These are phyloP conservation scores for Drosophila borealis DNA, from an alignment of 2,888 invertebrate species.

Conservation along the genomic window DNA sequence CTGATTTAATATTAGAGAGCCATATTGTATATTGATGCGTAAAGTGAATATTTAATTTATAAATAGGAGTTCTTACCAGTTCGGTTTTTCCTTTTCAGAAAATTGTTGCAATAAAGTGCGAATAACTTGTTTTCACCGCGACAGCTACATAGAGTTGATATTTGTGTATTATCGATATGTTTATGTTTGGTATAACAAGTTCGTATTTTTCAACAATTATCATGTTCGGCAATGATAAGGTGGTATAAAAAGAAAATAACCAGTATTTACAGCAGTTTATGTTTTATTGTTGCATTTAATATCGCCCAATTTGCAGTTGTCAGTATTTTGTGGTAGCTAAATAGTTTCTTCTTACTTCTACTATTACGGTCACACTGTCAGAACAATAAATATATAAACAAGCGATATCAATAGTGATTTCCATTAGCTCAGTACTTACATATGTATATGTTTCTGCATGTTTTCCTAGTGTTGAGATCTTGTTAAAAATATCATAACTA, in stretches of 20 bases:
- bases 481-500: neutral
- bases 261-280: neutral
- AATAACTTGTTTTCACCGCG: slow-evolving; percentile 58
- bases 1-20: slow-evolving; percentile 7
- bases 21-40: neutral
- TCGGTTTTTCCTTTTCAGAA: slow-evolving; percentile 42
- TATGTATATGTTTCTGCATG: neutral
- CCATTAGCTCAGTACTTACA: neutral
- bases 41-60: slow-evolving; percentile 1
- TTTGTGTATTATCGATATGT: slow-evolving; percentile 36
- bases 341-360: neutral
- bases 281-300: neutral
- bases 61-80: slow-evolving; percentile 10
- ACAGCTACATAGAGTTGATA: slow-evolving; percentile 42
- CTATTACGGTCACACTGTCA: slow-evolving; percentile 16
- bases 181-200: slow-evolving; percentile 4
- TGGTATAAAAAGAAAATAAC: neutral
- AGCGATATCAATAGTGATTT: neutral
- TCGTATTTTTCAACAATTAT: neutral
- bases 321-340: slow-evolving; percentile 5
- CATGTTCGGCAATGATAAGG: neutral
- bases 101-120: slow-evolving; percentile 51
- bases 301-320: neutral
- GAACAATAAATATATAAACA: slow-evolving; percentile 5
- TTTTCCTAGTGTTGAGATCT: neutral